Percentiles rank a stretch among this genome's conserved stretches.
Evolutionary conservation across 37 sponge, comb jelly and placozoan genomes (phyloP).

Genomic region (Aplysina aerophoba): DNA sequence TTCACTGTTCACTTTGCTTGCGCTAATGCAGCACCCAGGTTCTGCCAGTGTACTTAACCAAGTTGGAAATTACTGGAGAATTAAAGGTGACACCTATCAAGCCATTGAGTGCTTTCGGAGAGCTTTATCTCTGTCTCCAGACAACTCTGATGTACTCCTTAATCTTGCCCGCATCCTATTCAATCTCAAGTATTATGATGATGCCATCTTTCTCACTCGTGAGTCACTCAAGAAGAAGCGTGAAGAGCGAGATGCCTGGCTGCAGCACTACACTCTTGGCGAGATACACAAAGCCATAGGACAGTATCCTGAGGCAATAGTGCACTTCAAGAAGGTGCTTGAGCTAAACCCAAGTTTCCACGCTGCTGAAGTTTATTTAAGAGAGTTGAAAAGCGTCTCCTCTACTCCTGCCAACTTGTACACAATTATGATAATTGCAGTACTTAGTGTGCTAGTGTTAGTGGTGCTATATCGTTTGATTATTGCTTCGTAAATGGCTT

Average conservation of each 20-base stretch:
- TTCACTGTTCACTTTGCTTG: background rate
- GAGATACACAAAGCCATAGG: constrained; percentile 78
- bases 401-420: constrained; percentile 60
- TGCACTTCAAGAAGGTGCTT: constrained; percentile 71
- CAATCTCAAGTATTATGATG: constrained; percentile 71
- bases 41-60: constrained; percentile 72
- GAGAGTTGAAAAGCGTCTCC: constrained; percentile 59
- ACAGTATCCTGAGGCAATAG: constrained; percentile 67
- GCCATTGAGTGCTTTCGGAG: constrained; percentile 90
- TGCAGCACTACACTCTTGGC: constrained; percentile 88
- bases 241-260: constrained; percentile 68
- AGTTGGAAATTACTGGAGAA: constrained; percentile 90
- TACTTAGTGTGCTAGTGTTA: constrained; percentile 52
- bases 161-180: constrained; percentile 85
- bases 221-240: constrained; percentile 64
- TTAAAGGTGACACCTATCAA: constrained; percentile 77
- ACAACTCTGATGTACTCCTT: constrained; percentile 79
- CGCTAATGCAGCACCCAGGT: constrained; percentile 41
- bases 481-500: constrained; percentile 2
- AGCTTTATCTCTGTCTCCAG: constrained; percentile 67
- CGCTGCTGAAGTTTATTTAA: constrained; percentile 70
- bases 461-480: constrained; percentile 57
- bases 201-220: constrained; percentile 73
- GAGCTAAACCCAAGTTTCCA: constrained; percentile 78
- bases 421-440: constrained; percentile 69